phyloP scores from a whole-genome alignment of 2,888 invertebrate genomes.

The Glyphotaelius pellucidus region DNA sequence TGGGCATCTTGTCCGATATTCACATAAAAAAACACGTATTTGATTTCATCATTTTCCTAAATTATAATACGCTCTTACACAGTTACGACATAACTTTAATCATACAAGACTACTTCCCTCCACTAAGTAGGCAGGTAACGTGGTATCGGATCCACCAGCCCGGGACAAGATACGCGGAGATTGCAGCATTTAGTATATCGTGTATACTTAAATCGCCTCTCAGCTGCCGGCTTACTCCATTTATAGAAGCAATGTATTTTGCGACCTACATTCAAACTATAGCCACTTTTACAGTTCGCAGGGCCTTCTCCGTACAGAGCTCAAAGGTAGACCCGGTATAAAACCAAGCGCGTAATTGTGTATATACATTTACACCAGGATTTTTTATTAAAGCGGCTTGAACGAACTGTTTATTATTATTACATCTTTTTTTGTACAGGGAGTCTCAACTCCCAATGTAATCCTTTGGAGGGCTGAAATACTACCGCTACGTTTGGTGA shows the following conservation, averaged over 20 bases:
- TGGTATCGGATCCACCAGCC: background rate
- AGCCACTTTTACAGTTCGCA: background rate
- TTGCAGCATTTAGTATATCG: background rate
- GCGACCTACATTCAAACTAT: constrained; percentile 34
- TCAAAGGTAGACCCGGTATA: background rate
- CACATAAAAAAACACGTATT: too few relatives aligned
- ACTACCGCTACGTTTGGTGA: too few relatives aligned
- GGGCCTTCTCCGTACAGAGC: background rate
- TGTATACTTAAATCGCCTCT: background rate
- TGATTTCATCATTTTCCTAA: background rate
- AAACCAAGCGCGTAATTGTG: background rate
- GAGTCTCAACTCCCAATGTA: too few relatives aligned
- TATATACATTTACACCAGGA: background rate
- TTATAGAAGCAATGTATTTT: constrained; percentile 38
- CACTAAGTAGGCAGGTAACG: background rate
- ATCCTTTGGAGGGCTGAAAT: too few relatives aligned
- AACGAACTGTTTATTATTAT: background rate
- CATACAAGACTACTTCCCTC: background rate
- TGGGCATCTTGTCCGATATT: too few relatives aligned
- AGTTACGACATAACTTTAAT: background rate
- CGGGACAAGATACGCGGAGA: background rate
- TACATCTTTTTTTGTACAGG: too few relatives aligned
- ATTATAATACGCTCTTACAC: background rate
- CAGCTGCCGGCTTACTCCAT: constrained; percentile 26
- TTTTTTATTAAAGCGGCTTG: background rate